phyloP scores from a whole-genome alignment of 30 jellyfish, hydroid and myxozoan species.

The Hydractinia symbiolongicarpus region DNA sequence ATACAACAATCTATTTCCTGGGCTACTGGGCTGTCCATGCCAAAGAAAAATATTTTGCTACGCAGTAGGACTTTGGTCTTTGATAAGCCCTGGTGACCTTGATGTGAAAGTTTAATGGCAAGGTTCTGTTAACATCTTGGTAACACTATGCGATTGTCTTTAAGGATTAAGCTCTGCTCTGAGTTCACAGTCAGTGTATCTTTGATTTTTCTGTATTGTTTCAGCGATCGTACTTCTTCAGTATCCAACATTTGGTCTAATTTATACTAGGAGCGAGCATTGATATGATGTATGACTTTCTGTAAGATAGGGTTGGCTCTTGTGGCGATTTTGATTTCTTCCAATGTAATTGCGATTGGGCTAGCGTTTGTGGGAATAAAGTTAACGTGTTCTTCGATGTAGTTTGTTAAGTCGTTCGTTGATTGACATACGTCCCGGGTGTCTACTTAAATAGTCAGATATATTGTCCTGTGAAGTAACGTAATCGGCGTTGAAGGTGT shows the following conservation, averaged over 20 bases:
- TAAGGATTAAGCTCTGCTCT: too few species aligned
- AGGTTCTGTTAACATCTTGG: background rate
- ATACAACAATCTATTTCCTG: constrained; percentile 18
- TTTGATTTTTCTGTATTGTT: too few species aligned
- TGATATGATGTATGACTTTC: background rate
- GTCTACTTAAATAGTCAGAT: background rate
- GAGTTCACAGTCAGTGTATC: too few species aligned
- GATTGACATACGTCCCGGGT: background rate
- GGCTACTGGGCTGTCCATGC: constrained; percentile 20
- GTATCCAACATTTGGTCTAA: too few species aligned
- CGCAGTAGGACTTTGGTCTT: constrained; percentile 38
- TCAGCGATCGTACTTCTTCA: too few species aligned
- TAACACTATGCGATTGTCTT: too few species aligned
- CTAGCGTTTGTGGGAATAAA: background rate
- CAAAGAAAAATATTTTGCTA: constrained; percentile 37
- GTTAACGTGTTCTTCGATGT: background rate
- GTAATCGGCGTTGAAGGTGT: background rate
- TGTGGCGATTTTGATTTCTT: too few species aligned
- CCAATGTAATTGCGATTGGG: too few species aligned
- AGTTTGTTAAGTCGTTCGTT: too few species aligned
- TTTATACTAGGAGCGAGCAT: too few species aligned
- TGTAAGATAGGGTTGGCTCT: background rate
- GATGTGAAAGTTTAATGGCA: constrained; percentile 33
- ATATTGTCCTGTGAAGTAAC: background rate
- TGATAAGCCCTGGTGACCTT: constrained; percentile 47